Evolutionary conservation across 2,888 invertebrate species (phyloP).

Genomic region (Yponomeuta malinellus): DNA sequence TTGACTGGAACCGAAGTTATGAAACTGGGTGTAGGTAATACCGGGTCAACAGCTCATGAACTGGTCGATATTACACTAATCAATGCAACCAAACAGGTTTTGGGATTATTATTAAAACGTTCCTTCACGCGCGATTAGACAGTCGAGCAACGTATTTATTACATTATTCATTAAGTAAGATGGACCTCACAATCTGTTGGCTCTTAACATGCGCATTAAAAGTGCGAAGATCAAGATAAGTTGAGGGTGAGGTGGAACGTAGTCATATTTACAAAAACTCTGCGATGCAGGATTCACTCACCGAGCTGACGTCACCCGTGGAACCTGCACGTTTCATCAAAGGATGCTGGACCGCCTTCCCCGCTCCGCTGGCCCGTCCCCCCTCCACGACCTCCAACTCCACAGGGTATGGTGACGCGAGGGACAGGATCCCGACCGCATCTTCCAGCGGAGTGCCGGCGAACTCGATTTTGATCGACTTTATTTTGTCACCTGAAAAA

Average conservation of each 20-base stretch:
- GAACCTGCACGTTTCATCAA: conserved; percentile 86
- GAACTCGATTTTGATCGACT: conserved; percentile 90
- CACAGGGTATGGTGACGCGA: conserved; percentile 93
- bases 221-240: too few relatives aligned
- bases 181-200: too few relatives aligned
- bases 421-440: conserved; percentile 90
- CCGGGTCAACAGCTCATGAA: neutral
- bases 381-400: conserved; percentile 82
- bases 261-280: neutral
- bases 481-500: conserved; percentile 88
- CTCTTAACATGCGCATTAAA: too few relatives aligned
- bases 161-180: too few relatives aligned
- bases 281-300: conserved; percentile 34
- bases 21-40: neutral
- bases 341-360: conserved; percentile 81
- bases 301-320: conserved; percentile 83
- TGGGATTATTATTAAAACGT: neutral
- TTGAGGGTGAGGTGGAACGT: too few relatives aligned
- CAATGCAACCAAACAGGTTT: neutral
- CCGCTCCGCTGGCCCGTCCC: conserved; percentile 53
- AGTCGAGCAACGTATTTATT: neutral
- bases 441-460: conserved; percentile 93
- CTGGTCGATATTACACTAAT: neutral
- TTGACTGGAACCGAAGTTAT: neutral
- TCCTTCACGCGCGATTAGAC: conserved; percentile 5